A percentile compares a stretch with the other conserved stretches of the same genome.
Evolutionary conservation across 2,797 vertebrate species (phyloP).

Genomic region (Typhlichthys eigenmanni): DNA sequence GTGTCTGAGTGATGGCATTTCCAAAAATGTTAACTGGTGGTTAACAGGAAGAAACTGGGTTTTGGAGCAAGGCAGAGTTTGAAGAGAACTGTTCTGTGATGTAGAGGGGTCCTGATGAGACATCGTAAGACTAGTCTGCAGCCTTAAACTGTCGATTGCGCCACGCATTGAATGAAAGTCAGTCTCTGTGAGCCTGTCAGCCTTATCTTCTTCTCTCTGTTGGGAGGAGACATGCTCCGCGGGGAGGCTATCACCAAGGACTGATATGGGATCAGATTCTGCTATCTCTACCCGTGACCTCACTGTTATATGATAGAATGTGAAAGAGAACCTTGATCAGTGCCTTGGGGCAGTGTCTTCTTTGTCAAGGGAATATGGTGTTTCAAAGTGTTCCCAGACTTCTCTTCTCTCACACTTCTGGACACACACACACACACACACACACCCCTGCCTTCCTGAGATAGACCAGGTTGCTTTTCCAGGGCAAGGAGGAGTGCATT

Average conservation of each 20-base stretch:
- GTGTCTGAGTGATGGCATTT: constrained; percentile 1
- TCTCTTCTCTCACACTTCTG: constrained; percentile 19
- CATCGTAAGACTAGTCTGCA: constrained; percentile 55
- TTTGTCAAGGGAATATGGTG: constrained; percentile 60
- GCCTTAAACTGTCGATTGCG: constrained; percentile 63
- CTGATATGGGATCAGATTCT: constrained; percentile 63
- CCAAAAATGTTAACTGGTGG: neutral
- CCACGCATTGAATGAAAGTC: neutral
- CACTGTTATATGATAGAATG: constrained; percentile 64
- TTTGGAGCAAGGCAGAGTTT: constrained; percentile 3
- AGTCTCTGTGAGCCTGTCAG: constrained; percentile 41
- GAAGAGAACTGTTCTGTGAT: constrained; percentile 1
- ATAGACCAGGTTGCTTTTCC: constrained; percentile 1
- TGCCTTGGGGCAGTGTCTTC: constrained; percentile 52
- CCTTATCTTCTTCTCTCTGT: constrained; percentile 52
- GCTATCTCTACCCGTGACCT: constrained; percentile 56
- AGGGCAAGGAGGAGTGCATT: too few species aligned
- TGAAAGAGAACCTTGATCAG: constrained; percentile 66
- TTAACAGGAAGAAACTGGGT: constrained; percentile 3
- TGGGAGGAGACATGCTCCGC: constrained; percentile 53
- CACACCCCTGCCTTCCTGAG: constrained; percentile 2
- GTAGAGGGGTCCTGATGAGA: constrained; percentile 50
- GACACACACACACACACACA: constrained; percentile 1
- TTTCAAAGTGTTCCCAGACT: constrained; percentile 50
- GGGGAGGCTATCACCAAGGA: constrained; percentile 51